Conservation (phyloP, 1,140 invertebrate genomes). For the Teleogryllus occipitalis region DNA sequence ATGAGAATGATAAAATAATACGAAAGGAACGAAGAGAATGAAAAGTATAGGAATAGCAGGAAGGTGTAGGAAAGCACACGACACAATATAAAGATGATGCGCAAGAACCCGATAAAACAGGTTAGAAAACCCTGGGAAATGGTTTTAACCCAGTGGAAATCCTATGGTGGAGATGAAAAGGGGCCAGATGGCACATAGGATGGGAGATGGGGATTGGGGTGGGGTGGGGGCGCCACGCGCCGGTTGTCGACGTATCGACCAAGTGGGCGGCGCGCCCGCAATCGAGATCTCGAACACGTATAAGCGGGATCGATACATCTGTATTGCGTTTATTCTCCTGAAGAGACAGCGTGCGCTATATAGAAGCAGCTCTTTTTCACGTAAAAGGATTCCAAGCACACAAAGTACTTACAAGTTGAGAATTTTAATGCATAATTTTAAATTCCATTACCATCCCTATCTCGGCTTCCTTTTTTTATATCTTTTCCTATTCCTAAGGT, state of each 20-base stretch:
- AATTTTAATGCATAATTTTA: slow-evolving; percentile 6
- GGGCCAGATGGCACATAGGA: not conserved
- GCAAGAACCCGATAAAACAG: too few relatives aligned
- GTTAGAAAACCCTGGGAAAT: too few relatives aligned
- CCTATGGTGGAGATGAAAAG: not conserved
- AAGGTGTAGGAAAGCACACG: too few relatives aligned
- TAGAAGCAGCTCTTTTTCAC: not conserved
- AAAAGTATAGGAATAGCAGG: too few relatives aligned
- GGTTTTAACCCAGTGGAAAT: too few relatives aligned
- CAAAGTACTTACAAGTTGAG: slow-evolving; percentile 4
- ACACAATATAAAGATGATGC: too few relatives aligned
- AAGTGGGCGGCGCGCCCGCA: not conserved
- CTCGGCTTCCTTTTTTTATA: not conserved
- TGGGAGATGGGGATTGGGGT: too few relatives aligned
- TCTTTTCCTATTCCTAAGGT: not conserved
- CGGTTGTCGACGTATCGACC: not conserved
- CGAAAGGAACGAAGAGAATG: too few relatives aligned
- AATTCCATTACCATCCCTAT: slow-evolving; percentile 4
- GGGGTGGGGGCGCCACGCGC: not conserved
- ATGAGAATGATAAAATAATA: too few relatives aligned
- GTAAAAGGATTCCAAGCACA: not conserved
- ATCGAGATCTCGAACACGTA: not conserved
- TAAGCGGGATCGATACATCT: not conserved
- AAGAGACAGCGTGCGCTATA: not conserved
- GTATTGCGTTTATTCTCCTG: not conserved